Evolutionary conservation across 2,888 invertebrate genomes (phyloP).

Genomic region (Sarcophaga caerulescens): DNA sequence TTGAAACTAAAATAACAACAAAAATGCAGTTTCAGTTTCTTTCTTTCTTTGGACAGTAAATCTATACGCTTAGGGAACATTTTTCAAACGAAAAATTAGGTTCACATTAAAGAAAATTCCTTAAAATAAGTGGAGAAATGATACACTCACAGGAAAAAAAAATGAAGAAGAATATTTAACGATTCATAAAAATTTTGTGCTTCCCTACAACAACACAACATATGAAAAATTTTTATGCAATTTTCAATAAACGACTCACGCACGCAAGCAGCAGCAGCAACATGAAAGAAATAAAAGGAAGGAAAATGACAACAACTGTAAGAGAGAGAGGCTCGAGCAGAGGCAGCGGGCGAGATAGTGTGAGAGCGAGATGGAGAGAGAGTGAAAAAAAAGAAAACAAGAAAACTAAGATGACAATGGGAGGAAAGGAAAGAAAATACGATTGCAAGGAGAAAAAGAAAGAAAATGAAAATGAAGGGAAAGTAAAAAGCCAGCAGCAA

Average conservation of each 20-base stretch:
- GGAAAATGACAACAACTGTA: background rate
- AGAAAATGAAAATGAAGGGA: conserved; percentile 43
- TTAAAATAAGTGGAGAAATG: background rate
- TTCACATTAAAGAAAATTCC: background rate
- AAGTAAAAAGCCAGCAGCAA: background rate
- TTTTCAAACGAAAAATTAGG: background rate
- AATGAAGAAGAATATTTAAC: background rate
- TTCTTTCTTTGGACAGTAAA: background rate
- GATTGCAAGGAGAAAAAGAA: conserved; percentile 3
- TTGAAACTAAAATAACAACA: conserved; percentile 1
- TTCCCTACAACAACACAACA: conserved; percentile 19
- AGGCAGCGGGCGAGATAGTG: too few relatives aligned
- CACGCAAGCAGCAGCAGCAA: conserved; percentile 1
- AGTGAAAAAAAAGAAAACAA: conserved; percentile 11
- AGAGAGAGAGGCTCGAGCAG: too few relatives aligned
- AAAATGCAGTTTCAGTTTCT: conserved; percentile 1
- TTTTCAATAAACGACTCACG: conserved; percentile 34
- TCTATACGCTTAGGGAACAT: background rate
- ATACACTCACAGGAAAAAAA: background rate
- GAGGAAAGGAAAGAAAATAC: conserved; percentile 37
- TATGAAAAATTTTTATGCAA: conserved; percentile 54
- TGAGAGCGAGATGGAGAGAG: conserved; percentile 32
- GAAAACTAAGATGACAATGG: conserved; percentile 12
- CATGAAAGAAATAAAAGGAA: conserved; percentile 26
- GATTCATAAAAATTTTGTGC: background rate